Evolutionary conservation across 2,888 invertebrate species (phyloP).

Genomic region (Conchocele bisecta): DNA sequence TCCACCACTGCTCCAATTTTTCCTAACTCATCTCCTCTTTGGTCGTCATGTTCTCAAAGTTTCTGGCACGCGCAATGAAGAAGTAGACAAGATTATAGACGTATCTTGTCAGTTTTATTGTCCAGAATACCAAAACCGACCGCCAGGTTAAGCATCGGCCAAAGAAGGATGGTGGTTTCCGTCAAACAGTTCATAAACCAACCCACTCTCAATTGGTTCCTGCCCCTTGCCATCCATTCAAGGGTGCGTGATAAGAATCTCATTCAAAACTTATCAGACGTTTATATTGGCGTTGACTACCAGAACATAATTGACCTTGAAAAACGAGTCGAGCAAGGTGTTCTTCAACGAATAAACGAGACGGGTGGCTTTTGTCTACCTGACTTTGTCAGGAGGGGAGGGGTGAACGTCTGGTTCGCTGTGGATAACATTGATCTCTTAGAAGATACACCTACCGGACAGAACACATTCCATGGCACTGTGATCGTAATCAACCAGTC

Average conservation of each 20-base stretch:
- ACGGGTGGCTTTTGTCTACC: slow-evolving; percentile 33
- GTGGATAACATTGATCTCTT: slow-evolving; percentile 41
- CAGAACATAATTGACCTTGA: slow-evolving; percentile 15
- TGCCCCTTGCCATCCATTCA: not conserved
- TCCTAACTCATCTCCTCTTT: too few relatives aligned
- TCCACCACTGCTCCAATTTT: too few relatives aligned
- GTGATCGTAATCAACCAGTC: slow-evolving; percentile 31
- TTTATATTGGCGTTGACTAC: not conserved
- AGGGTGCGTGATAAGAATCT: slow-evolving; percentile 14
- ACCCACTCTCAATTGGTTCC: too few relatives aligned
- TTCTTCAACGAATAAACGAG: slow-evolving; percentile 20
- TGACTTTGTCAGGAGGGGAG: too few relatives aligned
- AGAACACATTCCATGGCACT: slow-evolving; percentile 12
- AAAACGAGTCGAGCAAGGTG: slow-evolving; percentile 22
- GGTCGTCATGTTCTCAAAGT: too few relatives aligned
- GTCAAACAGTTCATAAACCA: too few relatives aligned
- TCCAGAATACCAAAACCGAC: too few relatives aligned
- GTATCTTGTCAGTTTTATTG: too few relatives aligned
- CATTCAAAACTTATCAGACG: slow-evolving; percentile 1
- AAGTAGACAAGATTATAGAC: too few relatives aligned
- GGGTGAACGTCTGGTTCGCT: slow-evolving; percentile 47
- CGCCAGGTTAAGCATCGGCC: too few relatives aligned
- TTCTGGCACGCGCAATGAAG: too few relatives aligned
- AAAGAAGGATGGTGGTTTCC: too few relatives aligned
- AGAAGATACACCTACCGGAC: slow-evolving; percentile 27